Evolutionary conservation across 2,888 invertebrate species (phyloP), one percentile per base, ranked within the genome.

Genomic region (Dysmachus trigonus): DNA sequence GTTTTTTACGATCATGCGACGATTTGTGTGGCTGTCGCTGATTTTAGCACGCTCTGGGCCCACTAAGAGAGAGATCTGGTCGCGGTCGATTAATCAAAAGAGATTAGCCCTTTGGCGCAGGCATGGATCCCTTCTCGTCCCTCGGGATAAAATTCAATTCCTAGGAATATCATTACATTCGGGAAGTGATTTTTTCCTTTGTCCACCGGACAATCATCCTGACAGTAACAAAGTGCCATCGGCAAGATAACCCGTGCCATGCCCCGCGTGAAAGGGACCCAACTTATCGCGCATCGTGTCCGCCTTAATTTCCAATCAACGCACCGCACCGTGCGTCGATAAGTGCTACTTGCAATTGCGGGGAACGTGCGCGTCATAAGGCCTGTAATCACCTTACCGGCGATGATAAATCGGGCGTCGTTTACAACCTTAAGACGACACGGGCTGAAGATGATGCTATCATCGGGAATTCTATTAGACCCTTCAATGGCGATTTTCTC

Each of bases 381-480:
- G 73, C 30, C 73, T 73, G 73, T 35, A 73, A 73, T 73, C 31
- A 73, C 73, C 35, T 73, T 73, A 62, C 62, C 73, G 10, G 30
- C 73, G 33, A 73, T 33, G 31, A 73, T 73, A 73, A 73, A 73
- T 73, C 18, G 73, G 31, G 8, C 35, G 31, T 18, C 35, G 18
- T 73, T 73, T 73, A 73, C 73, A 31, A 35, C 13, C 35, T 15
- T 73, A 73, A 35, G 73, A 31, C 35, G 35, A 73, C 35, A n/a
- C n/a, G n/a, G 73, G 73, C n/a, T n/a, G n/a, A n/a, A n/a, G 73
- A 35, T 73, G 73, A 73, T 73, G n/a, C 35, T 73, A 73, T 73
- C 73, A 73, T 22, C 27, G 27, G 27, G 62, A 62, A 62, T 18
- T 62, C 62, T 22, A 62, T 62, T 62, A 62, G 62, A 8, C 8